Conservation (phyloP, 2,797 vertebrate species). For the Enteromius mattozi region DNA sequence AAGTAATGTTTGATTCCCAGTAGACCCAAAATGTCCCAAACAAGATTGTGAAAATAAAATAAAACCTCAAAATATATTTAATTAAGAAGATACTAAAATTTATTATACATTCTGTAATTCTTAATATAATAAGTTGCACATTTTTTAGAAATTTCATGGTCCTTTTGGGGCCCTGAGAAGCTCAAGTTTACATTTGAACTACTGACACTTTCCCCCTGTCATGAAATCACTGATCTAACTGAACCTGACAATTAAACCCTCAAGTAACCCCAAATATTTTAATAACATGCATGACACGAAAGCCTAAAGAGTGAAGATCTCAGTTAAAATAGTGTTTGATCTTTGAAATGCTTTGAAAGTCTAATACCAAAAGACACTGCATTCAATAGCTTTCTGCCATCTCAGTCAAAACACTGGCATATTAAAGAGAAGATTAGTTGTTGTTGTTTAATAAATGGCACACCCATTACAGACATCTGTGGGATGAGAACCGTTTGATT, state of each 20-base stretch:
- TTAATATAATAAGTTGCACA: neutral
- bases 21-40: neutral
- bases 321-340: conserved; percentile 21
- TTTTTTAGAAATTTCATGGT: neutral
- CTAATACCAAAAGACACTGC: neutral
- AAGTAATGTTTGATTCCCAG: neutral
- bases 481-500: conserved; percentile 10
- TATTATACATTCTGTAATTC: neutral
- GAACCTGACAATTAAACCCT: neutral
- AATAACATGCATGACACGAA: conserved; percentile 4
- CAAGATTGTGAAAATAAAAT: neutral
- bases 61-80: neutral
- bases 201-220: neutral
- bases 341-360: conserved; percentile 16
- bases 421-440: neutral
- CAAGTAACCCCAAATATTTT: conserved; percentile 4
- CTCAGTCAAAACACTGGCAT: conserved; percentile 17
- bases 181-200: neutral
- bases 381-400: conserved; percentile 10
- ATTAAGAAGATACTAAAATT: neutral
- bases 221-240: neutral
- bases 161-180: neutral
- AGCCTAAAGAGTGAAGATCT: neutral
- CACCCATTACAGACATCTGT: conserved; percentile 24
- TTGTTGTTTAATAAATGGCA: conserved; percentile 11